phyloP scores from a whole-genome alignment of 2,888 invertebrate genomes.

The Crocallis elinguaria region DNA sequence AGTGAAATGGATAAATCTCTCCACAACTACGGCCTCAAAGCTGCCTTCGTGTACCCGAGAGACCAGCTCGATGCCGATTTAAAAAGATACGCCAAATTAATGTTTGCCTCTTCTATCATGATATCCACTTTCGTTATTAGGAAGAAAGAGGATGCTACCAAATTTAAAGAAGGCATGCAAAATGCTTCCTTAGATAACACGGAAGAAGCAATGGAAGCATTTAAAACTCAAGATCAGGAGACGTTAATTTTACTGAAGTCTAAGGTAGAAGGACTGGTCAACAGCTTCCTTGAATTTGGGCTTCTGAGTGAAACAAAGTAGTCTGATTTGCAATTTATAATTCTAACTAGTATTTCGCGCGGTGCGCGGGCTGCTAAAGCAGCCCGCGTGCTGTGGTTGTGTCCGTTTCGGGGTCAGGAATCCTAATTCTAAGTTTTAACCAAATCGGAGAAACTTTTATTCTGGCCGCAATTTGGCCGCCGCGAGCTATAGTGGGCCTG shows the following conservation, averaged over 20 bases:
- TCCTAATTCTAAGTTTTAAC: too few relatives aligned
- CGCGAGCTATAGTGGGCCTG: too few relatives aligned
- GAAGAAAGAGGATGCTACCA: slow-evolving; percentile 40
- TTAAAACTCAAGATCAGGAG: background rate
- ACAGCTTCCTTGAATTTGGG: slow-evolving; percentile 23
- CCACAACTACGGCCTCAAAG: slow-evolving; percentile 40
- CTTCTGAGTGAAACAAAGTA: background rate
- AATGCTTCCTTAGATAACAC: background rate
- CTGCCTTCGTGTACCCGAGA: slow-evolving; percentile 41
- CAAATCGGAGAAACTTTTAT: too few relatives aligned
- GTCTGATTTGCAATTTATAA: too few relatives aligned
- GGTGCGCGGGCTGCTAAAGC: too few relatives aligned
- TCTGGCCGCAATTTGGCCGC: too few relatives aligned
- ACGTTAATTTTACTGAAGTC: slow-evolving; percentile 2
- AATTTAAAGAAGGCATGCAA: slow-evolving; percentile 12
- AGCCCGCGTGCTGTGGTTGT: too few relatives aligned
- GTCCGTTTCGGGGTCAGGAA: too few relatives aligned
- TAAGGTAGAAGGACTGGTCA: slow-evolving; percentile 13
- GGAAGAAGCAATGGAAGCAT: background rate
- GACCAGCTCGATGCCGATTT: slow-evolving; percentile 47
- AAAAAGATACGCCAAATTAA: slow-evolving; percentile 41
- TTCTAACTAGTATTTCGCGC: too few relatives aligned
- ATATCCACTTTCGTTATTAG: slow-evolving; percentile 37
- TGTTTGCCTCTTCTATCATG: slow-evolving; percentile 34
- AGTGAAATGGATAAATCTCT: slow-evolving; percentile 43